Conservation (phyloP, 2,888 invertebrate genomes). For the Cancer borealis region DNA sequence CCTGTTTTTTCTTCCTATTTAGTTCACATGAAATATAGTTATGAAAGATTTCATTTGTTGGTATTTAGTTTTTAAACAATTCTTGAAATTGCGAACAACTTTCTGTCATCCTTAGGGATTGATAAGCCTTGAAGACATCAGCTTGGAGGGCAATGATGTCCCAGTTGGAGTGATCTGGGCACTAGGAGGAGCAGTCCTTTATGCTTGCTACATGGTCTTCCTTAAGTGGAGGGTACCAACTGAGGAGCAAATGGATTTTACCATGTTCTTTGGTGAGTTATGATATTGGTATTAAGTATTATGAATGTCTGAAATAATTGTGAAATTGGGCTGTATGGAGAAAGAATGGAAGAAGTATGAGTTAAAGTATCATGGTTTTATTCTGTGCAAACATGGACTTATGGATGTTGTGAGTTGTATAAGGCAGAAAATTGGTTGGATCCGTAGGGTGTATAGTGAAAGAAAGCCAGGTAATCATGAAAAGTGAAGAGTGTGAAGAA, state of each 20-base stretch:
- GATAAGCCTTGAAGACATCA: constrained; percentile 88
- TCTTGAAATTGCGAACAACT: background rate
- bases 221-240: constrained; percentile 92
- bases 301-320: too few relatives aligned
- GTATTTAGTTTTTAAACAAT: background rate
- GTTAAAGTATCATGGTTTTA: background rate
- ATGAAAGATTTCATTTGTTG: background rate
- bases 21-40: background rate
- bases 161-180: constrained; percentile 90
- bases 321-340: too few relatives aligned
- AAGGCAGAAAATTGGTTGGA: too few relatives aligned
- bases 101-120: constrained; percentile 83
- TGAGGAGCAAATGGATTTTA: constrained; percentile 96
- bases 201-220: constrained; percentile 93
- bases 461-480: too few relatives aligned
- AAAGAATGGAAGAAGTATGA: background rate
- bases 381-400: background rate
- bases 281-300: background rate
- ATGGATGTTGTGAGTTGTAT: too few relatives aligned
- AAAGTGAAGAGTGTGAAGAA: too few relatives aligned
- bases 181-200: constrained; percentile 92
- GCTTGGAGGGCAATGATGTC: constrained; percentile 84
- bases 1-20: too few relatives aligned
- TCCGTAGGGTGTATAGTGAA: too few relatives aligned
- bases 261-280: constrained; percentile 93